Evolutionary conservation across 2,888 invertebrate species (phyloP).

Genomic region (Morinoia aosen): DNA sequence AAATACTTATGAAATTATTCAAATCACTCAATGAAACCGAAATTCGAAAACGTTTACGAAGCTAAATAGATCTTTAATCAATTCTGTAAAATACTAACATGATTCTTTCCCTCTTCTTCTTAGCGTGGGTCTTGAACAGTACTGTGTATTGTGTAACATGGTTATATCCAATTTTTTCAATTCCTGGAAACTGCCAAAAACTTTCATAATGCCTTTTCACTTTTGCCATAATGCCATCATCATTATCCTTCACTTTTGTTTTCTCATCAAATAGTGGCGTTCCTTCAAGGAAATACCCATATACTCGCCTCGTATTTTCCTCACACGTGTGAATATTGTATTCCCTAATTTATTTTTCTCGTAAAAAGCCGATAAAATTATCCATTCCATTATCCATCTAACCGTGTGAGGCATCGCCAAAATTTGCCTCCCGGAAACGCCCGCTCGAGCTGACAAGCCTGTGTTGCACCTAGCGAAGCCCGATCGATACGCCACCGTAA

Average conservation of each 20-base stretch:
- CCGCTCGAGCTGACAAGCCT: neutral
- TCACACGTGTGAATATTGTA: neutral
- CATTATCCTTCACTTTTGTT: neutral
- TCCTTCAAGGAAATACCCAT: neutral
- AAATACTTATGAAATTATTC: no score
- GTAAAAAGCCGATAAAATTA: neutral
- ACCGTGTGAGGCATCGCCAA: neutral
- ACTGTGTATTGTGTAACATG: no score
- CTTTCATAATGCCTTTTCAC: no score
- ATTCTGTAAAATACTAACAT: no score
- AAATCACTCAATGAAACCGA: no score
- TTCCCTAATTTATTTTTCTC: neutral
- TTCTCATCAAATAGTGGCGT: neutral
- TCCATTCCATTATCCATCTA: neutral
- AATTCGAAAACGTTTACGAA: no score
- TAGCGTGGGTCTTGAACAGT: no score
- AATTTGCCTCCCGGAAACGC: neutral
- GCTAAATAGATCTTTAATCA: no score
- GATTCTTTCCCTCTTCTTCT: no score
- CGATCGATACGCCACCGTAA: neutral
- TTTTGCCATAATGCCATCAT: no score
- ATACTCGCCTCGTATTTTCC: neutral
- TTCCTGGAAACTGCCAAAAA: no score
- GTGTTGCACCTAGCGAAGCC: neutral
- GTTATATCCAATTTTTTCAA: no score